phyloP scores from a whole-genome alignment of 2,113 vertebrate genomes.

The Hippocampus abdominalis region DNA sequence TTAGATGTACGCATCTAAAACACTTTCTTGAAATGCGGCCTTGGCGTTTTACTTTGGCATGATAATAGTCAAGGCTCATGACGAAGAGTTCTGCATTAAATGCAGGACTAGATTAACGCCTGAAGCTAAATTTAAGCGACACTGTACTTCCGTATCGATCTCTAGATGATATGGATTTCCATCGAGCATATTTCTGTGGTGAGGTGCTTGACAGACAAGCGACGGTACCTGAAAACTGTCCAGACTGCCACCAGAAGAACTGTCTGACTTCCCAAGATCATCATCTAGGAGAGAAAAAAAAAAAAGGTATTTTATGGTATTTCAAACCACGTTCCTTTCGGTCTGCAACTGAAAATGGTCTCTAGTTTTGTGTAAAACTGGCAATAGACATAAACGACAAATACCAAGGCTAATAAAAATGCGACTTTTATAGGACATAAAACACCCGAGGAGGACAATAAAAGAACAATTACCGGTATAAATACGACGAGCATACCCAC shows the following conservation, averaged over 20 bases:
- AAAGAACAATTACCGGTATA: not conserved
- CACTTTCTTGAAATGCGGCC: not conserved
- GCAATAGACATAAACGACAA: not conserved
- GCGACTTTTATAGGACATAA: not conserved
- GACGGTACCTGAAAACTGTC: constrained; percentile 84
- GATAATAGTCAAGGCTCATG: not conserved
- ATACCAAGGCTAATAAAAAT: not conserved
- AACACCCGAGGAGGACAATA: not conserved
- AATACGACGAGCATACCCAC: constrained; percentile 23
- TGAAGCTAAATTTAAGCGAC: constrained; percentile 22
- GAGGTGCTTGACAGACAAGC: not conserved
- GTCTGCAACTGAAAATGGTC: not conserved
- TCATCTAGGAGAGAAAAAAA: constrained; percentile 78
- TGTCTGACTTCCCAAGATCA: constrained; percentile 89
- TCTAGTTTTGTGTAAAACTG: not conserved
- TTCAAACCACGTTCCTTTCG: not conserved
- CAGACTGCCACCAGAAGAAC: constrained; percentile 83
- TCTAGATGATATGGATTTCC: not conserved
- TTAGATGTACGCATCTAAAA: not conserved
- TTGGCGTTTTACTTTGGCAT: not conserved
- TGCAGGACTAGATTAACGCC: constrained; percentile 17
- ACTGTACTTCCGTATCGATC: not conserved
- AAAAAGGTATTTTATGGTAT: not conserved
- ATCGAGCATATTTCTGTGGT: not conserved
- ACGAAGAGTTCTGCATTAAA: constrained; percentile 6